These are phyloP conservation scores for Liopterus haemorrhoidalis DNA, from an alignment of 2,888 invertebrate genomes.

Conservation along the genomic window DNA sequence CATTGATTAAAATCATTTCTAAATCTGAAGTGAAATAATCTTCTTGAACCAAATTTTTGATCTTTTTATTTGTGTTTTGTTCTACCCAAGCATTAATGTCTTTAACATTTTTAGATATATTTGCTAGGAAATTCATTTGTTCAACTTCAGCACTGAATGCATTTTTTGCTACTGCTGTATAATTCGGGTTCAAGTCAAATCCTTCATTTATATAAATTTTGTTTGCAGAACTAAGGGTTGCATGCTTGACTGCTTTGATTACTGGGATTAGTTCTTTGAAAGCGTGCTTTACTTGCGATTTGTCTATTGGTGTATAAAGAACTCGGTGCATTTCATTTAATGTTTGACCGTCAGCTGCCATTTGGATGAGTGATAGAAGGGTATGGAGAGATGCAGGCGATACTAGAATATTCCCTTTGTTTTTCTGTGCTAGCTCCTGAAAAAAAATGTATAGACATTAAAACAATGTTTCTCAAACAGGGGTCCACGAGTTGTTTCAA, in stretches of 20 bases:
- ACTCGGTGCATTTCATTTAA: constrained; percentile 5
- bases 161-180: neutral
- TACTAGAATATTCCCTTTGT: constrained; percentile 8
- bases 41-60: constrained; percentile 9
- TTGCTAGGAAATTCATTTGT: neutral
- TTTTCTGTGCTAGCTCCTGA: neutral
- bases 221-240: constrained; percentile 8
- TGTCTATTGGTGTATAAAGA: constrained; percentile 5
- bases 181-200: neutral
- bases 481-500: no score
- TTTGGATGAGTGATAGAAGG: constrained; percentile 9
- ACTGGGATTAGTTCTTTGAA: neutral
- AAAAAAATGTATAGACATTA: neutral
- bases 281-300: constrained; percentile 4
- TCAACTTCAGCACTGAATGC: neutral
- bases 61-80: constrained; percentile 3
- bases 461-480: no score
- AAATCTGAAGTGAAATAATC: constrained; percentile 13
- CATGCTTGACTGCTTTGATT: neutral
- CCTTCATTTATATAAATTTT: constrained; percentile 21
- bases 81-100: constrained; percentile 16
- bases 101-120: neutral
- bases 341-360: constrained; percentile 8
- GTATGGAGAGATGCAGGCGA: constrained; percentile 15
- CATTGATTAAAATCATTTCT: constrained; percentile 14